Percentiles rank a stretch among this genome's conserved stretches.
These are phyloP conservation scores for Stenoptilia bipunctidactyla DNA, from an alignment of 2,888 invertebrate genomes.

Conservation along the genomic window DNA sequence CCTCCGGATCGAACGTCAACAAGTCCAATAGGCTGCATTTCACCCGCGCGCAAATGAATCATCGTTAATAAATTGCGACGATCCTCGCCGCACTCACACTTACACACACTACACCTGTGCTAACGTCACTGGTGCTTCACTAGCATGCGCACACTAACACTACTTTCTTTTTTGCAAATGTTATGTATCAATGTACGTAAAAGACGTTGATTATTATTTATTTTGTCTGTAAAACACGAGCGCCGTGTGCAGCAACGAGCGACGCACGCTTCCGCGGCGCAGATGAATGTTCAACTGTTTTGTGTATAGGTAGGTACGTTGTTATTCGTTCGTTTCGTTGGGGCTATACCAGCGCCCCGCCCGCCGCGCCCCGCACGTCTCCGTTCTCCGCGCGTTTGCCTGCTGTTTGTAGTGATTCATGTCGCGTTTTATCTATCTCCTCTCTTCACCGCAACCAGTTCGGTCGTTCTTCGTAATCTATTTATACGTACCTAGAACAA, in stretches of 20 bases:
- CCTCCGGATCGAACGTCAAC: conserved; percentile 63
- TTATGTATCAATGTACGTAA: not conserved
- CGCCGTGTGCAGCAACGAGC: conserved; percentile 30
- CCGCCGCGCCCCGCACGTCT: conserved; percentile 28
- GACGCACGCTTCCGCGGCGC: conserved; percentile 49
- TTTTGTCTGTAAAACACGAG: conserved; percentile 32
- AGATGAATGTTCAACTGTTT: conserved; percentile 66
- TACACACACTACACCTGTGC: conserved; percentile 47
- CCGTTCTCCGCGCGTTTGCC: conserved; percentile 47
- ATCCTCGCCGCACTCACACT: conserved; percentile 59
- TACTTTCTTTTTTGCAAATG: conserved; percentile 27
- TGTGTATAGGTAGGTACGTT: conserved; percentile 54
- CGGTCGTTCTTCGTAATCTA: conserved; percentile 69
- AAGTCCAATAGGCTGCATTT: conserved; percentile 68
- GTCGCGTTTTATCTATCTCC: conserved; percentile 70
- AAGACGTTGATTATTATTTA: conserved; percentile 23
- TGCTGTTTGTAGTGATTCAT: conserved; percentile 68
- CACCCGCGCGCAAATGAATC: conserved; percentile 69
- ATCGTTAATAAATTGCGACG: conserved; percentile 70
- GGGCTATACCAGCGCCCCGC: conserved; percentile 30
- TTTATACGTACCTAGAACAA: conserved; percentile 64
- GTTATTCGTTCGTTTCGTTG: conserved; percentile 20
- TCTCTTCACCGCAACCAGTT: conserved; percentile 69
- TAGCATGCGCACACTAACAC: conserved; percentile 20
- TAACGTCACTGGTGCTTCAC: conserved; percentile 48